Evolutionary conservation across 2,113 vertebrate genomes (phyloP).

Genomic region (Jacana jacana): DNA sequence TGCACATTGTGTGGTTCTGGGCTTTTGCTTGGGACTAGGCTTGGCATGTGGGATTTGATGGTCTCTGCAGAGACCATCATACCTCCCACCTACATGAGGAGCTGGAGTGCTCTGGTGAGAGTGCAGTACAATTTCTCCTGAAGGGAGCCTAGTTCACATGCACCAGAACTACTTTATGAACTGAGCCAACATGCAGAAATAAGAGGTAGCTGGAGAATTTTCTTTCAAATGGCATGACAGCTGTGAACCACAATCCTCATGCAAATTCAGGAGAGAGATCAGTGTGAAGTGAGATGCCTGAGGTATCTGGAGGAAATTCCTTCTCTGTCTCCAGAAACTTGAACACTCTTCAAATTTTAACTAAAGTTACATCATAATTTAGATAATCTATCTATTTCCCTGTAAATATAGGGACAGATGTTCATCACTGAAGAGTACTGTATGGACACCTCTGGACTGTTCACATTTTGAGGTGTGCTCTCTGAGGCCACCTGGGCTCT

Average conservation of each 20-base stretch:
- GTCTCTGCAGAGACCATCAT: background rate
- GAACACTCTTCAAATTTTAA: background rate
- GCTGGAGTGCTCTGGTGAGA: background rate
- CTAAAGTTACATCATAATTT: background rate
- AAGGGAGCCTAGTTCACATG: background rate
- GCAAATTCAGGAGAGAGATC: background rate
- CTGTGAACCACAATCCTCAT: background rate
- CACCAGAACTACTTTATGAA: background rate
- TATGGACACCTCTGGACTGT: background rate
- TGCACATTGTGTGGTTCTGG: background rate
- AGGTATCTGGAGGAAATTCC: background rate
- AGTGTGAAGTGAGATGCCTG: background rate
- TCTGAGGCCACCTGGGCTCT: background rate
- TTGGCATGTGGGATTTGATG: background rate
- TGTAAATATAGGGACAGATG: background rate
- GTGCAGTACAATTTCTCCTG: background rate
- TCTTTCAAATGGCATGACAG: background rate
- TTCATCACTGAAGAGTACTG: background rate
- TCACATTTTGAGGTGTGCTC: fast-evolving
- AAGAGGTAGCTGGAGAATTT: background rate
- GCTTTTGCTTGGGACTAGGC: background rate
- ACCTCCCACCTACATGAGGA: background rate
- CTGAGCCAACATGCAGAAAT: background rate
- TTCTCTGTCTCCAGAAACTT: background rate
- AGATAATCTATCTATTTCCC: background rate